Conservation (phyloP, 1,140 invertebrate genomes). For the Elysia chlorotica region DNA sequence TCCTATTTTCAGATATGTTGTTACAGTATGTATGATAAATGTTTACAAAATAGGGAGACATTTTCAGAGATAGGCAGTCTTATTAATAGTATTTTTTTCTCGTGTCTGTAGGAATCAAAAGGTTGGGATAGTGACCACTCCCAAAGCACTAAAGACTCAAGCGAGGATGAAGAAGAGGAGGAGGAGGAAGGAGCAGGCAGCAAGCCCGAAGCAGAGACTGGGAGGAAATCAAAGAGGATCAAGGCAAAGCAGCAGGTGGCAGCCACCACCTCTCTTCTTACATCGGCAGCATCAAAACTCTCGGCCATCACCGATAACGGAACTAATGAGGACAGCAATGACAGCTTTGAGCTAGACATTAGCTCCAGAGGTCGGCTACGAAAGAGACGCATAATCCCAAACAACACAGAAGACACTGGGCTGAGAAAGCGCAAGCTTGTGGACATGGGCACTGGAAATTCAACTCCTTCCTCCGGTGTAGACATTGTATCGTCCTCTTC, state of each 20-base stretch:
- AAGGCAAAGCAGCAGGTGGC: not conserved
- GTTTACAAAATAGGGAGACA: no score
- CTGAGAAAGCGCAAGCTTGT: constrained; percentile 34
- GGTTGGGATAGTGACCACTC: constrained; percentile 27
- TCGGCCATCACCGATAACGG: constrained; percentile 1
- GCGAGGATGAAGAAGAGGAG: constrained; percentile 19
- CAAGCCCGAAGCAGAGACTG: constrained; percentile 6
- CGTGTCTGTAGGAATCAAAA: constrained; percentile 4
- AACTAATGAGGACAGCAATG: constrained; percentile 19
- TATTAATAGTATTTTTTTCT: not conserved
- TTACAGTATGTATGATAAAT: no score
- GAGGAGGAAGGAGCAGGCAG: constrained; percentile 23
- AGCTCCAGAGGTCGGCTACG: constrained; percentile 52
- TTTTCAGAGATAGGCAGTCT: no score
- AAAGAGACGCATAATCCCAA: constrained; percentile 53
- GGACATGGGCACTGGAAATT: not conserved
- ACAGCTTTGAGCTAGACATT: constrained; percentile 37
- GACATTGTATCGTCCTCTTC: not conserved
- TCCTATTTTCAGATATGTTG: no score
- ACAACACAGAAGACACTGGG: constrained; percentile 47
- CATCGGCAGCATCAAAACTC: constrained; percentile 9
- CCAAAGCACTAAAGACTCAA: constrained; percentile 24
- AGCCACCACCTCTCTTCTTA: not conserved
- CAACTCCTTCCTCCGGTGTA: not conserved
- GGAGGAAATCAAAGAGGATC: not conserved